These are phyloP conservation scores for Phalacrocorax aristotelis DNA, from an alignment of 2,113 vertebrate species.

Conservation along the genomic window DNA sequence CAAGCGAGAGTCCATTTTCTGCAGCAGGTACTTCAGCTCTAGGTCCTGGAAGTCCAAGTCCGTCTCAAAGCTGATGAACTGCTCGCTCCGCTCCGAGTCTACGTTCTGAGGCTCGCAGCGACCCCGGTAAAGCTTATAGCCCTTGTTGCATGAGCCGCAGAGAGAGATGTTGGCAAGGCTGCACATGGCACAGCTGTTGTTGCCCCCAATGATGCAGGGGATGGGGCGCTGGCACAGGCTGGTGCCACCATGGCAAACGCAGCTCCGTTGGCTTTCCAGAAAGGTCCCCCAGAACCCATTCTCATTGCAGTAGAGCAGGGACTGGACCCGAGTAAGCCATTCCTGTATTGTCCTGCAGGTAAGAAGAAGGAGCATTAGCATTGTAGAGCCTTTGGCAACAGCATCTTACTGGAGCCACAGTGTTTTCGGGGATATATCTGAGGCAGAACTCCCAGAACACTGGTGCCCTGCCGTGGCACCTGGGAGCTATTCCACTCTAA, in stretches of 20 bases:
- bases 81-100: slow-evolving; percentile 97
- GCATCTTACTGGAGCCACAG: background rate
- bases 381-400: background rate
- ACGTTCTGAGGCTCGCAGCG: slow-evolving; percentile 98
- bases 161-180: slow-evolving; percentile 98
- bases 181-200: slow-evolving; percentile 99
- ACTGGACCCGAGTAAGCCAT: slow-evolving; percentile 97
- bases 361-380: slow-evolving; percentile 22
- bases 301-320: slow-evolving; percentile 98
- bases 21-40: slow-evolving; percentile 97
- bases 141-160: slow-evolving; percentile 99
- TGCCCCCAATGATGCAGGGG: slow-evolving; percentile 95
- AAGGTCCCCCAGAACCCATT: slow-evolving; percentile 99
- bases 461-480: background rate
- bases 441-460: background rate
- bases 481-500: background rate
- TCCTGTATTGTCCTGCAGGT: slow-evolving; percentile 92
- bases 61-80: slow-evolving; percentile 99
- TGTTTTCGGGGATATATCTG: background rate
- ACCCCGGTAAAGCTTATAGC: slow-evolving; percentile 96
- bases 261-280: slow-evolving; percentile 94
- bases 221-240: slow-evolving; percentile 95
- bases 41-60: slow-evolving; percentile 99
- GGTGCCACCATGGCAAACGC: slow-evolving; percentile 93
- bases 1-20: slow-evolving; percentile 98